Percentiles rank a stretch among this genome's conserved stretches.
Conservation (phyloP, 2,113 vertebrate species). For the Delphinapterus leucas region DNA sequence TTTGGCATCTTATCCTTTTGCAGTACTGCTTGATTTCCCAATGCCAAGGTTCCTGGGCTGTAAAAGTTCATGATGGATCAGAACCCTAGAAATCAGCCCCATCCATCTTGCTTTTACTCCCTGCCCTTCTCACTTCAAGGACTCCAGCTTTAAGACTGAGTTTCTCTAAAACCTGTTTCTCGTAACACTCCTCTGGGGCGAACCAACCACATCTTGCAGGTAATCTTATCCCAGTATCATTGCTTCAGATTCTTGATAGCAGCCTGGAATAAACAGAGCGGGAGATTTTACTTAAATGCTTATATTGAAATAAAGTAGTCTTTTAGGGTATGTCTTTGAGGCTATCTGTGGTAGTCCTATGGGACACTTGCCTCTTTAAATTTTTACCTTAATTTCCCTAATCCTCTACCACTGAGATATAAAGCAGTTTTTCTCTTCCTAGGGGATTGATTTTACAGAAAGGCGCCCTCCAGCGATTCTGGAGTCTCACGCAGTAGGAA, state of each 20-base stretch:
- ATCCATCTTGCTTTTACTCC: background rate
- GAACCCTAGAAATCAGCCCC: background rate
- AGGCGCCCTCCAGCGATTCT: background rate
- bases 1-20: background rate
- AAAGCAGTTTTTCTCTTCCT: background rate
- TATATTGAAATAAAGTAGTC: background rate
- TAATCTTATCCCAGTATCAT: background rate
- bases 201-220: background rate
- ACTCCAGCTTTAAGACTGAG: background rate
- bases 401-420: background rate
- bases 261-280: background rate
- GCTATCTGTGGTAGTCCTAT: background rate
- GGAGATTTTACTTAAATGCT: background rate
- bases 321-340: background rate
- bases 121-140: background rate
- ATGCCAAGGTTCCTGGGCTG: background rate
- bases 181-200: background rate
- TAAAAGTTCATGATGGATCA: background rate
- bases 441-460: background rate
- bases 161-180: background rate
- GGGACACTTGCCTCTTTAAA: background rate
- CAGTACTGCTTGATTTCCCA: background rate
- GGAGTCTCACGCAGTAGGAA: background rate
- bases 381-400: background rate
- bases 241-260: background rate